Base-by-base conservation (phyloP, 2,113 vertebrate genomes). In the Hyla sarda region DNA sequence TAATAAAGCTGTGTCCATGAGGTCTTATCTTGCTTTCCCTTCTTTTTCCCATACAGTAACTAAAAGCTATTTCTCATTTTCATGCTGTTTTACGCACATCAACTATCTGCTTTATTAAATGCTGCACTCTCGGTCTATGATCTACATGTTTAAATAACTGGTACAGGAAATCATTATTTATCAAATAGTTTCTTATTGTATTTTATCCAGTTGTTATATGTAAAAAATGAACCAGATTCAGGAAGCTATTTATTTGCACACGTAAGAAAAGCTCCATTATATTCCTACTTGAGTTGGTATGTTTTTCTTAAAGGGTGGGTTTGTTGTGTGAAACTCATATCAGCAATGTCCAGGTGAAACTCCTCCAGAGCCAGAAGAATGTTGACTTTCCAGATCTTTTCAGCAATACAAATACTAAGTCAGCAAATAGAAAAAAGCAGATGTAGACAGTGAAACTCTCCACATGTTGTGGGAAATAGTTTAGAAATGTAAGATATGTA, bases 371-470 rank as follows among this genome's bases (percentile, higher is more conserved):
- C 34, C 30, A 73, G 21, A 83, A 83, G 82, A 83, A 83, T 83
- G 82, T 30, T 83, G 82, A 83, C 34, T 74, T 83, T 58, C 82
- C 47, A 16, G 82, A 73, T 73, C 48, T 83, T n/a, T 37, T 73
- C 50, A 83, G 21, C 11, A 58, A 17, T 56, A 16, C n/a, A 83
- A 41, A 58, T 45, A 74, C 32, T 21, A 32, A 34, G 28, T 23
- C 37, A 41, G 37, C 47, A 83, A 83, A 30, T 30, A 71, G 60
- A 48, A 28, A 30, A 32, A 28, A 28, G 21, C 48, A 41, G 47
- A 30, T 74, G 69, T 41, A 72, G 10, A 32, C 7, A 71, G 1
- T 50, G 25, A 52, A 41, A 67, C 56, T 62, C 5, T 30, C 48
- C 28, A 56, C 30, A 73, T n/a, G n/a, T n/a, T 56, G 67, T 56